Evolutionary conservation across 1,140 invertebrate genomes (phyloP).

Genomic region (Globodera ellingtonae): DNA sequence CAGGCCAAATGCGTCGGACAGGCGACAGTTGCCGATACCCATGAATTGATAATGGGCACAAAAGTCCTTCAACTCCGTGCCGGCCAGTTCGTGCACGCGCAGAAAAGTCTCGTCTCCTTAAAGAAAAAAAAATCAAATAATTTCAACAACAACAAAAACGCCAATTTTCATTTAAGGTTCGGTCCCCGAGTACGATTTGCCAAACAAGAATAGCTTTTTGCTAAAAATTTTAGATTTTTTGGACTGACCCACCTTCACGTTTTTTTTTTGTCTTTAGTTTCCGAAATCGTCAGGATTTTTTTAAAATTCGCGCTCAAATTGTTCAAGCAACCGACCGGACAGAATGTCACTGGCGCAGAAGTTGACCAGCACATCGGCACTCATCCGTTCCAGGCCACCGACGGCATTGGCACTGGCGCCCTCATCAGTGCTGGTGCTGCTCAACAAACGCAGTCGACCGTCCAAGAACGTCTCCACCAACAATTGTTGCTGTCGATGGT

Average conservation of each 20-base stretch:
- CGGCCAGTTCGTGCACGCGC: constrained; percentile 32
- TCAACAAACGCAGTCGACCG: not conserved
- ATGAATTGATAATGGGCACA: constrained; percentile 22
- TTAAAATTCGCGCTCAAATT: too few relatives aligned
- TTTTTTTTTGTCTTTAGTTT: too few relatives aligned
- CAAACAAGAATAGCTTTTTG: too few relatives aligned
- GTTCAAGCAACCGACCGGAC: constrained; percentile 22
- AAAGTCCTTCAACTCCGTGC: constrained; percentile 21
- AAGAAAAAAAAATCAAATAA: constrained; percentile 25
- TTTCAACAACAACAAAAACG: not conserved
- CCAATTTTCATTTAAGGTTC: too few relatives aligned
- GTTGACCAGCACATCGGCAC: constrained; percentile 35
- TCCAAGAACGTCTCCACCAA: not conserved
- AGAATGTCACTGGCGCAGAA: constrained; percentile 37
- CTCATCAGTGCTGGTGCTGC: not conserved
- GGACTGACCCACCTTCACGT: too few relatives aligned
- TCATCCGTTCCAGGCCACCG: not conserved
- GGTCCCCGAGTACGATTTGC: too few relatives aligned
- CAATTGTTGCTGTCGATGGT: not conserved
- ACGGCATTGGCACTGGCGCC: not conserved
- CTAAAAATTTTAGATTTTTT: too few relatives aligned
- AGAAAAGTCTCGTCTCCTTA: constrained; percentile 29
- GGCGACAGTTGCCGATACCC: constrained; percentile 32
- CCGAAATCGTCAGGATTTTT: too few relatives aligned
- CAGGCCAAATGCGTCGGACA: constrained; percentile 32